Percentiles rank a stretch among this genome's conserved stretches.
phyloP scores from a whole-genome alignment of 2,113 vertebrate species.

The Thryonomys swinderianus region DNA sequence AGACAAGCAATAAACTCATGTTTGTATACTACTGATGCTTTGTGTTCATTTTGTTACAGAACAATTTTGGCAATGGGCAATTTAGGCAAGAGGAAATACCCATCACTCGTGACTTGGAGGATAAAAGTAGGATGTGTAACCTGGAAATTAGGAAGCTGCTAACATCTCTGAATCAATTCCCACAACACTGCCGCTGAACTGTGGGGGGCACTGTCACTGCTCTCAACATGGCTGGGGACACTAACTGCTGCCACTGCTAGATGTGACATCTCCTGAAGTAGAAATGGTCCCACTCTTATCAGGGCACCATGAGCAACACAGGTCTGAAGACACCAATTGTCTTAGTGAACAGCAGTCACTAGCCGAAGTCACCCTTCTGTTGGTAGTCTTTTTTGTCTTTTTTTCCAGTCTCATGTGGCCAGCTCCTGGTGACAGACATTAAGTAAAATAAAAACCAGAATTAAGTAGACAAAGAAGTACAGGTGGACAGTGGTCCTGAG shows the following conservation, averaged over 20 bases:
- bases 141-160: neutral
- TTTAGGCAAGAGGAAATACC: neutral
- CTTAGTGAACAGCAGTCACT: neutral
- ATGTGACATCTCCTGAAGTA: neutral
- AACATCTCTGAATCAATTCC: neutral
- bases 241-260: neutral
- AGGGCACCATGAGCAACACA: neutral
- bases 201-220: neutral
- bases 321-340: neutral
- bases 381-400: neutral
- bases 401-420: neutral
- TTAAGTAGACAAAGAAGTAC: neutral
- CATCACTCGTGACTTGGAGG: neutral
- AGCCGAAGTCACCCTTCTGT: neutral
- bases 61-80: neutral
- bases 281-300: neutral
- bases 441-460: neutral
- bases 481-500: too few species aligned
- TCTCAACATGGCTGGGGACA: neutral
- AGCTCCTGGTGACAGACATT: neutral
- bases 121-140: neutral
- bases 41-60: neutral
- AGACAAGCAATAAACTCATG: neutral
- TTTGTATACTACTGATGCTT: neutral
- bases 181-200: neutral